Evolutionary conservation across 1,140 invertebrate species (phyloP), one percentile per base, ranked within the genome.

Genomic region (Harlomillsia oculata): DNA sequence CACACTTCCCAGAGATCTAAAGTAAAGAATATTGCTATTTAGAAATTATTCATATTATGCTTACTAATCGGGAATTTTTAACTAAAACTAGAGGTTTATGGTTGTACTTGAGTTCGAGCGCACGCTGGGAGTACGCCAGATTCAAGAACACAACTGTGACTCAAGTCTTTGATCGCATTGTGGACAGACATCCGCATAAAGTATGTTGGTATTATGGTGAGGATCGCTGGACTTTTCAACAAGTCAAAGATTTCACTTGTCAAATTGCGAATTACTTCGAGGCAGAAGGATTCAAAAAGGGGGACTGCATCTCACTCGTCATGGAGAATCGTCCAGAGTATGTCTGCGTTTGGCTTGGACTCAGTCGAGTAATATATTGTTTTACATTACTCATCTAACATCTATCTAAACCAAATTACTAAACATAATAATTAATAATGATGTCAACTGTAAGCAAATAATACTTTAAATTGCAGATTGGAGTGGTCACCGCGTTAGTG

Each of bases 1-100:
- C 63, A 89, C 86, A 0, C 72, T 77, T 1, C 81, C 81, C 0
- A 77, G 87, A 39, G 86, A 89, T 72, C 44, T 81, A 13, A 74
- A 66, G 83, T 84, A n/a, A n/a, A n/a, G n/a, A n/a, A n/a, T n/a
- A n/a, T n/a, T n/a, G n/a, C n/a, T n/a, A n/a, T n/a, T n/a, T n/a
- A n/a, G n/a, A 70, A 25, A 25, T 25, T 25, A 11, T 11, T 43
- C 3, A 25, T 43, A 6, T 20, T 25, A 25, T n/a, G n/a, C n/a
- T 20, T 18, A 3, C 1, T 3, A 25, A 25, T 8, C 11, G 25
- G 25, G 5, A 21, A 11, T 3, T 44, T 26, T 44, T 9, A 13
- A 3, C 8, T 9, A 44, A 44, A 26, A n/a, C 16, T 2, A 4
- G n/a, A 26, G 14, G 5, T 6, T 20, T 25, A 8, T 25, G 5